phyloP scores from a whole-genome alignment of 2,113 vertebrate species.

The Ploceus nigricollis region DNA sequence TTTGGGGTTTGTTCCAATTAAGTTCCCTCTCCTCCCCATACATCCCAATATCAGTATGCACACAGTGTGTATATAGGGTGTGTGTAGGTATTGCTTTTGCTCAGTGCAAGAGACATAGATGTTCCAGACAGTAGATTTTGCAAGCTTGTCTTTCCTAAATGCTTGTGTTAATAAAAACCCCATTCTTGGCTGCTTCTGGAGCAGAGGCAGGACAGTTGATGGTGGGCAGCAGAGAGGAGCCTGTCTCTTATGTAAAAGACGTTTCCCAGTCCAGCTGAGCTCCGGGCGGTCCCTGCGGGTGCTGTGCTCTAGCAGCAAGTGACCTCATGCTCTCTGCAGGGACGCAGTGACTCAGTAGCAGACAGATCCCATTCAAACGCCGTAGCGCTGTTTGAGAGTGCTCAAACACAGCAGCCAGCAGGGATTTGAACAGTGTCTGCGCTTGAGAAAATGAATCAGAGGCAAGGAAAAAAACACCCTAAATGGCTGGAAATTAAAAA shows the following conservation, averaged over 20 bases:
- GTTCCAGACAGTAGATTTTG: not conserved
- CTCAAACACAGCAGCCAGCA: not conserved
- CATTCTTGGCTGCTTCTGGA: not conserved
- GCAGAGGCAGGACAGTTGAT: not conserved
- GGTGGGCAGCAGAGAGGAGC: not conserved
- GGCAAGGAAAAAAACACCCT: not conserved
- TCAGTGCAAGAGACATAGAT: not conserved
- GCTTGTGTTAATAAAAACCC: not conserved
- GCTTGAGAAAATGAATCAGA: not conserved
- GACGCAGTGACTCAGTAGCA: not conserved
- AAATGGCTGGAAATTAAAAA: not conserved
- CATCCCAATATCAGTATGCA: not conserved
- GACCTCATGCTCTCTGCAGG: conserved; percentile 28
- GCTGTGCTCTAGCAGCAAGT: not conserved
- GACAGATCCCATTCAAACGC: not conserved
- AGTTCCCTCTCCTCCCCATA: not conserved
- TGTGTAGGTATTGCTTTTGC: not conserved
- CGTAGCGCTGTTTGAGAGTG: fast-evolving
- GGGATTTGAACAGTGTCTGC: not conserved
- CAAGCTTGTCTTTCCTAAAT: not conserved
- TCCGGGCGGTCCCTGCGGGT: not conserved
- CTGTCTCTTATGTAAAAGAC: not conserved
- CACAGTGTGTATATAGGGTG: no score
- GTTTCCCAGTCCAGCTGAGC: not conserved
- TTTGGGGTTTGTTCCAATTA: not conserved